Conservation (phyloP, 2,113 vertebrate genomes). For the Crypturellus undulatus region DNA sequence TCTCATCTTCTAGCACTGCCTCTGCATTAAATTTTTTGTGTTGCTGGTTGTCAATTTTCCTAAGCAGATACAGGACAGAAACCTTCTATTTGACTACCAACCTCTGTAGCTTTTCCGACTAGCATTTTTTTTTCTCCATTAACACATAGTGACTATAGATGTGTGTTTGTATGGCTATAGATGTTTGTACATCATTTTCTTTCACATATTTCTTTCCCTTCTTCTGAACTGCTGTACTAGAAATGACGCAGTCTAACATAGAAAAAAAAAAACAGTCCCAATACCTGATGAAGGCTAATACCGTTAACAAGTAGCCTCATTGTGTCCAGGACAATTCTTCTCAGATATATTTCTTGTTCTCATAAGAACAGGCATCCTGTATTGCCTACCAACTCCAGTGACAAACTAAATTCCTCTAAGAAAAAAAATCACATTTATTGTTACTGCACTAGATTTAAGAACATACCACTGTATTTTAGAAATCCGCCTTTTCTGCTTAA, state of each 20-base stretch:
- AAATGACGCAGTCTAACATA: not conserved
- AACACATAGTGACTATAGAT: not conserved
- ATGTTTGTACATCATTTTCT: not conserved
- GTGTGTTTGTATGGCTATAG: not conserved
- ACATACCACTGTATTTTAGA: not conserved
- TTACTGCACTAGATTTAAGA: conserved; percentile 3
- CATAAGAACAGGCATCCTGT: not conserved
- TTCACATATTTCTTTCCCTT: not conserved
- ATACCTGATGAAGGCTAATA: not conserved
- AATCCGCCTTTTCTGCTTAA: not conserved
- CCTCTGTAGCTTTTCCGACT: not conserved
- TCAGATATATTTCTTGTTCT: not conserved
- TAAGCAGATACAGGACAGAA: not conserved
- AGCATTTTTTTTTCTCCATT: not conserved
- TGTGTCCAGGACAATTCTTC: not conserved
- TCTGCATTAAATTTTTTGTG: not conserved
- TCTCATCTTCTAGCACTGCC: not conserved
- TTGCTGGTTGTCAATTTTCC: not conserved
- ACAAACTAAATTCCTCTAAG: not conserved
- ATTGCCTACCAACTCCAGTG: not conserved
- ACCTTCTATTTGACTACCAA: not conserved
- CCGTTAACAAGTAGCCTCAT: not conserved
- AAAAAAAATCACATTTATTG: not conserved
- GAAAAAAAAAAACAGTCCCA: not conserved
- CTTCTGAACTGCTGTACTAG: not conserved